Evolutionary conservation across 2,888 invertebrate genomes (phyloP).

Genomic region (Bimastos eiseni): DNA sequence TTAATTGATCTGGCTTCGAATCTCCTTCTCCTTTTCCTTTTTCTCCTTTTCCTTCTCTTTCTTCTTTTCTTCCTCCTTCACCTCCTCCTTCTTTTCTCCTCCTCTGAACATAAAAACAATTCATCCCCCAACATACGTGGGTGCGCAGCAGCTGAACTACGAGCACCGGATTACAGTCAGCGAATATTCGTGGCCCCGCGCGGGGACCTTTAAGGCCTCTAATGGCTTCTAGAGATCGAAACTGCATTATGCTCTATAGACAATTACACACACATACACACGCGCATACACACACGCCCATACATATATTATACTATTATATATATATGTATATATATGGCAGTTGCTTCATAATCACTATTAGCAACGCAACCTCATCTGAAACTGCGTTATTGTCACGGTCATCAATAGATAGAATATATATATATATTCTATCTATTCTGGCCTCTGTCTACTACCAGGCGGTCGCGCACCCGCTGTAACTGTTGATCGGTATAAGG

Average conservation of each 20-base stretch:
- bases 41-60: too few species aligned
- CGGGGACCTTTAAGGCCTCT: not conserved
- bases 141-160: not conserved
- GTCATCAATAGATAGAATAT: too few species aligned
- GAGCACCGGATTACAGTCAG: not conserved
- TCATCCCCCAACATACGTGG: not conserved
- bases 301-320: too few species aligned
- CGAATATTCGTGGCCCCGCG: not conserved
- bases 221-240: constrained; percentile 1
- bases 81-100: too few species aligned
- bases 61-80: too few species aligned
- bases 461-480: not conserved
- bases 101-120: not conserved
- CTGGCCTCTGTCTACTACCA: not conserved
- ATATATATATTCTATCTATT: too few species aligned
- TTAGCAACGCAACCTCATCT: not conserved
- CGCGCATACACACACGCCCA: too few species aligned
- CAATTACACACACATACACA: too few species aligned
- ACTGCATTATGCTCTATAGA: not conserved
- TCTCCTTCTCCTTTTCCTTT: too few species aligned
- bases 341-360: not conserved
- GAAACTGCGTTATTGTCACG: not conserved
- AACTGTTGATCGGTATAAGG: not conserved
- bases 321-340: too few species aligned
- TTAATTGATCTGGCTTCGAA: not conserved